phyloP scores from a whole-genome alignment of 2,888 invertebrate species.

The Chrysomela aeneicollis region DNA sequence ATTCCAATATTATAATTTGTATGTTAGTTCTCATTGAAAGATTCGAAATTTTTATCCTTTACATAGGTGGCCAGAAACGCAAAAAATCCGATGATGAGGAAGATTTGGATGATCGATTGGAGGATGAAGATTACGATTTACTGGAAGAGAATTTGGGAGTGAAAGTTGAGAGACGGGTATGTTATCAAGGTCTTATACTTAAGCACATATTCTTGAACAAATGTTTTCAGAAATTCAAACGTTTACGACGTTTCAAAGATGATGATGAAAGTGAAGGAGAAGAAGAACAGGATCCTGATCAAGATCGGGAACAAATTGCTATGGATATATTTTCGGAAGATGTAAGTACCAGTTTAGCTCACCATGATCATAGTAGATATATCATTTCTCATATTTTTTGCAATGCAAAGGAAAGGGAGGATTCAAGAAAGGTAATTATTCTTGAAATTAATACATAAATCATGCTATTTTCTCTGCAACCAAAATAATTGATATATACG shows the following conservation, averaged over 20 bases:
- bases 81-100: conserved; percentile 84
- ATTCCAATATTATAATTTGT: too few species aligned
- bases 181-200: conserved; percentile 43
- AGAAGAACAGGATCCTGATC: conserved; percentile 78
- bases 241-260: conserved; percentile 83
- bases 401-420: conserved; percentile 50
- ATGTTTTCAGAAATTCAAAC: conserved; percentile 79
- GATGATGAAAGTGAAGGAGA: conserved; percentile 93
- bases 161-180: conserved; percentile 86
- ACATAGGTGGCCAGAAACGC: conserved; percentile 70
- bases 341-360: conserved; percentile 63
- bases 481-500: too few species aligned
- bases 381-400: conserved; percentile 25
- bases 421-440: conserved; percentile 44
- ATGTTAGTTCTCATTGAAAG: too few species aligned
- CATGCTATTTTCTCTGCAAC: too few species aligned
- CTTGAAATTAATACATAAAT: neutral
- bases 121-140: conserved; percentile 98
- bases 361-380: conserved; percentile 8
- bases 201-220: neutral
- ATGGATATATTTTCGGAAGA: conserved; percentile 90
- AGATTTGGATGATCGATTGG: conserved; percentile 88
- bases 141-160: conserved; percentile 98
- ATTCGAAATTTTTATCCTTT: conserved; percentile 7
- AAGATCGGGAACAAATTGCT: conserved; percentile 88